A percentile compares a stretch with the other conserved stretches of the same genome.
Conservation (phyloP, 2,797 vertebrate genomes). For the Salarias fasciatus region DNA sequence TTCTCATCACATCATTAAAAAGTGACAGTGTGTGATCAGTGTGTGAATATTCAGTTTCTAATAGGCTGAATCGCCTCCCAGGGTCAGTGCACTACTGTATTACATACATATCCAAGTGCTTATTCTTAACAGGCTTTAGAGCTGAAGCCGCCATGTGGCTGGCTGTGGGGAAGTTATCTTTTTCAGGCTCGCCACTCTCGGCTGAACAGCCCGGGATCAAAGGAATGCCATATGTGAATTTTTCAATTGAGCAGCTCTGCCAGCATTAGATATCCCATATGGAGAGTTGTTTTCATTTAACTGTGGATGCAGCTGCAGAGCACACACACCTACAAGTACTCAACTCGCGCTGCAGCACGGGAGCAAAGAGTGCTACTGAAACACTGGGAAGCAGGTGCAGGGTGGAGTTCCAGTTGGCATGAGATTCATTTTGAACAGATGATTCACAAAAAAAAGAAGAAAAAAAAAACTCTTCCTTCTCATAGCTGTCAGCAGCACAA, state of each 20-base stretch:
- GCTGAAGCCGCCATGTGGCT: conserved; percentile 32
- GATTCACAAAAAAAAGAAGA: not conserved
- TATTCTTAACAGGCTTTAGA: conserved; percentile 32
- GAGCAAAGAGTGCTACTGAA: conserved; percentile 1
- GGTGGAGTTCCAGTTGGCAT: not conserved
- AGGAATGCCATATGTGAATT: conserved; percentile 46
- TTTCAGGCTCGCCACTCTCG: conserved; percentile 20
- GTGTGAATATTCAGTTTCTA: conserved; percentile 7
- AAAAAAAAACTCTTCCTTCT: not conserved
- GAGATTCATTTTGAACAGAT: conserved; percentile 1
- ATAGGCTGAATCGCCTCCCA: conserved; percentile 7
- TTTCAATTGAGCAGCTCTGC: conserved; percentile 34
- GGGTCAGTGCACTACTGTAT: conserved; percentile 13
- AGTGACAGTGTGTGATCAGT: conserved; percentile 6
- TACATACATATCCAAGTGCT: conserved; percentile 29
- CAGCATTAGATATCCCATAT: conserved; percentile 38
- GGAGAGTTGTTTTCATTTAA: conserved; percentile 10
- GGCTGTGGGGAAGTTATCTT: conserved; percentile 25
- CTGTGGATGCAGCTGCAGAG: conserved; percentile 38
- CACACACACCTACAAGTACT: not conserved
- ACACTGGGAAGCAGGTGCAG: conserved; percentile 7
- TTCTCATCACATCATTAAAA: conserved; percentile 9
- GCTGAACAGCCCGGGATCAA: conserved; percentile 49
- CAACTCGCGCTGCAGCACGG: conserved; percentile 7
- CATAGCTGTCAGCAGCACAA: conserved; percentile 6